Evolutionary conservation across 2,888 invertebrate species (phyloP).

Genomic region (Volucella inanis): DNA sequence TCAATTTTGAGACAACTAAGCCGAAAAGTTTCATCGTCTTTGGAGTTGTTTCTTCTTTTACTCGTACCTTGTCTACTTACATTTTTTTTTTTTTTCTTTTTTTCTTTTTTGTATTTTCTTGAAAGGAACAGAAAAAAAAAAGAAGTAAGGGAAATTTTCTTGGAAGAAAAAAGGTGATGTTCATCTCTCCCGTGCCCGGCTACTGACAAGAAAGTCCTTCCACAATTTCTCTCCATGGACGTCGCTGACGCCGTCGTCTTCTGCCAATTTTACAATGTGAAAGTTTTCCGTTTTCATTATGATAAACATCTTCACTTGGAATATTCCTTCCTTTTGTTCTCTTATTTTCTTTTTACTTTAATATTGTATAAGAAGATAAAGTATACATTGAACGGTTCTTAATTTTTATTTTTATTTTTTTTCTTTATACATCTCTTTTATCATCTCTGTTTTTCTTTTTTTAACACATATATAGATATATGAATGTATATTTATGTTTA

Average conservation of each 20-base stretch:
- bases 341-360: not conserved
- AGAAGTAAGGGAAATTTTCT: not conserved
- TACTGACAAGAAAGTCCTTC: conserved; percentile 12
- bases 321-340: conserved; percentile 13
- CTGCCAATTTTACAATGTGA: conserved; percentile 74
- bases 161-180: conserved; percentile 33
- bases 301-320: conserved; percentile 72
- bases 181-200: not conserved
- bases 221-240: conserved; percentile 25
- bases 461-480: not conserved
- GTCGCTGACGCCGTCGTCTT: conserved; percentile 45
- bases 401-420: conserved; percentile 18
- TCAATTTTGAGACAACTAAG: conserved; percentile 66
- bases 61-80: not conserved
- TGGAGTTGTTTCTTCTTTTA: conserved; percentile 51
- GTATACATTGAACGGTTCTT: conserved; percentile 62
- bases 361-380: conserved; percentile 42
- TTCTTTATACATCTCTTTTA: conserved; percentile 19
- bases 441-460: conserved; percentile 45
- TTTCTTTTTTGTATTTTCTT: conserved; percentile 16
- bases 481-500: conserved; percentile 6
- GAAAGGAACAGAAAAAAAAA: conserved; percentile 10
- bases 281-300: conserved; percentile 75
- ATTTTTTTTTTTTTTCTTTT: not conserved
- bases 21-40: conserved; percentile 70